Base-by-base conservation (phyloP, 2,797 vertebrate species). In the Megalops cyprinoides region DNA sequence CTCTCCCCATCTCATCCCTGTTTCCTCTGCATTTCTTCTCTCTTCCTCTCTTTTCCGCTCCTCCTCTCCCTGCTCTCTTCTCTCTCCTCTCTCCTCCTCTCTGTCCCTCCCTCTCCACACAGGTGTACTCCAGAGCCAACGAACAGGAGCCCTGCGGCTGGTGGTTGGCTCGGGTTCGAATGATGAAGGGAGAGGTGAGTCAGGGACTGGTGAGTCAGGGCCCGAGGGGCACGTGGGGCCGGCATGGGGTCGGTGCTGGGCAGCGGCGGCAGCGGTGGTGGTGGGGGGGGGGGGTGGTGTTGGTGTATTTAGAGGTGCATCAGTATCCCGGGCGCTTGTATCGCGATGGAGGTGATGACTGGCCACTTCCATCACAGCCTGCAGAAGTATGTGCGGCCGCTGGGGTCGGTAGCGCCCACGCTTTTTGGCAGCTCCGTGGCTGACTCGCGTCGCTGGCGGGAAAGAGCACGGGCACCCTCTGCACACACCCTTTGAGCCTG, bases 151-250 rank as follows among this genome's bases (percentile, higher is more conserved):
- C 96, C 18, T 97, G 96, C 75, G 97, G 97, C 87, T 98, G 97
- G 97, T 98, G 97, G 97, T 87, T 97, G 87, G 97, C 97, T 20
- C 92, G 96, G 28, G 97, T 98, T 87, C 92, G 96, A 83, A 98
- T 98, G 97, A 97, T 97, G 95, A 98, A 97, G 88, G 96, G 97
- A 85, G 97, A 97, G 91, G 97, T 97, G 82, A 95, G 95, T 89
- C 23, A 25, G 69, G 67, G 15, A 42, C 67, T 74, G 75, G 58
- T 81, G 77, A 88, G 88, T 78, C 7, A 28, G 14, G 78, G 31
- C 7, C n/a, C 51, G 65, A n/a, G 15, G 23, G 39, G 31, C 31
- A 7, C 60, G 10, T 20, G 65, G 65, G 65, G 65, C 42, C 37
- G 34, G 65, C 65, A 69, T 69, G 65, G 65, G 4, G 42, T 34